A percentile compares a stretch with the other conserved stretches of the same genome.
These are phyloP conservation scores for Mionectes olivaceus DNA, from an alignment of 2,797 vertebrate species.

Conservation along the genomic window DNA sequence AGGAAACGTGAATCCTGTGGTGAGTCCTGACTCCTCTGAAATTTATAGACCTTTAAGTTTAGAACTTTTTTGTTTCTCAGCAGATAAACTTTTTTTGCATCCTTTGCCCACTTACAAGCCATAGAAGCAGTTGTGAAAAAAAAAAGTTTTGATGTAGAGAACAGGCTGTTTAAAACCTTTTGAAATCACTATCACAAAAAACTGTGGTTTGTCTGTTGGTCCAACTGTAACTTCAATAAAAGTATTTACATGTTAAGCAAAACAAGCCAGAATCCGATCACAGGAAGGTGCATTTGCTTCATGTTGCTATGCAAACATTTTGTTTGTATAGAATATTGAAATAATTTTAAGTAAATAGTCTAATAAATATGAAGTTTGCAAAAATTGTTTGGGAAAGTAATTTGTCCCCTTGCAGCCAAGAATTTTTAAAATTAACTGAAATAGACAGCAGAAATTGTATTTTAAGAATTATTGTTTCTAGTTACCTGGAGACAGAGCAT, in stretches of 20 bases:
- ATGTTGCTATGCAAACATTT: not conserved
- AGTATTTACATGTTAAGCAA: not conserved
- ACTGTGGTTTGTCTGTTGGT: not conserved
- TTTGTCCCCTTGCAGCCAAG: constrained; percentile 12
- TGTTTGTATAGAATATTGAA: not conserved
- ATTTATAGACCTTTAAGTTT: not conserved
- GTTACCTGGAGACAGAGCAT: constrained; percentile 72
- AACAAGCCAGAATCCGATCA: not conserved
- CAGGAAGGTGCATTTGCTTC: not conserved
- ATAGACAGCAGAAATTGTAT: constrained; percentile 61
- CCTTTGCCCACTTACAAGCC: not conserved
- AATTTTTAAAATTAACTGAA: constrained; percentile 63
- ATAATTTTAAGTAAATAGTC: not conserved
- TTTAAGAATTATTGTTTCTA: constrained; percentile 61
- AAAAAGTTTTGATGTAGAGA: not conserved
- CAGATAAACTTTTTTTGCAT: not conserved
- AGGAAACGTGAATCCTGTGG: not conserved
- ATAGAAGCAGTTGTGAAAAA: not conserved
- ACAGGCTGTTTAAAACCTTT: not conserved
- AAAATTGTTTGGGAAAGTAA: constrained; percentile 33
- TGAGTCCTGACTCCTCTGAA: not conserved
- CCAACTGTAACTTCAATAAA: not conserved
- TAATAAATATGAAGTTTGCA: not conserved
- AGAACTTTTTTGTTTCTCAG: not conserved
- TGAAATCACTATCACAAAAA: not conserved